phyloP scores from a whole-genome alignment of 2,888 invertebrate species.

The Apeira syringaria region DNA sequence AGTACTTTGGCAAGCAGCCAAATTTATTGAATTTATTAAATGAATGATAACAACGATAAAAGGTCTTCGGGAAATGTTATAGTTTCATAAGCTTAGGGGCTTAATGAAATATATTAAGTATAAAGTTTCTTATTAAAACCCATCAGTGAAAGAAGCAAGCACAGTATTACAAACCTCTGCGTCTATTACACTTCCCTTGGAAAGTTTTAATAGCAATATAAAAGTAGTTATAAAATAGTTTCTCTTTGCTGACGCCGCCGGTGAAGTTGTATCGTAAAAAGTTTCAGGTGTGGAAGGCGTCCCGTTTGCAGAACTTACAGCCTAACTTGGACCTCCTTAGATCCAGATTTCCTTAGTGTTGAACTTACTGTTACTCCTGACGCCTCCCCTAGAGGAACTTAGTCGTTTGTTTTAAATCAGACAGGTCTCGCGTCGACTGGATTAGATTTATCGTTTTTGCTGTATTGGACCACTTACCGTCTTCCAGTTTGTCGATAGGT shows the following conservation, averaged over 20 bases:
- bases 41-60: too few species aligned
- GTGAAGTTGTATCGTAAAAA: conserved; percentile 54
- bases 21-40: too few species aligned
- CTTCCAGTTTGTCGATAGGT: too few species aligned
- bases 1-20: too few species aligned
- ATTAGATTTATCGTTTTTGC: not conserved
- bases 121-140: too few species aligned
- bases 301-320: conserved; percentile 30
- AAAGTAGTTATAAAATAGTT: conserved; percentile 66
- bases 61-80: too few species aligned
- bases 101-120: too few species aligned
- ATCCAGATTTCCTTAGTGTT: conserved; percentile 30
- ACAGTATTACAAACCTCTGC: conserved; percentile 8
- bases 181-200: conserved; percentile 35
- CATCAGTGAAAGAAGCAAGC: too few species aligned
- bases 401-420: conserved; percentile 8
- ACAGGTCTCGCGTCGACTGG: not conserved
- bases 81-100: too few species aligned
- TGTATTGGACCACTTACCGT: too few species aligned
- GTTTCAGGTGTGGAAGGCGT: conserved; percentile 43
- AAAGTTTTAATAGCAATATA: conserved; percentile 63
- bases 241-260: conserved; percentile 31
- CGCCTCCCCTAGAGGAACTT: conserved; percentile 1
- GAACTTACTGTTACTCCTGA: conserved; percentile 6
- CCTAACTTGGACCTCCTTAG: conserved; percentile 30